phyloP scores from a whole-genome alignment of 2,888 invertebrate genomes.

The Sialis lutaria region DNA sequence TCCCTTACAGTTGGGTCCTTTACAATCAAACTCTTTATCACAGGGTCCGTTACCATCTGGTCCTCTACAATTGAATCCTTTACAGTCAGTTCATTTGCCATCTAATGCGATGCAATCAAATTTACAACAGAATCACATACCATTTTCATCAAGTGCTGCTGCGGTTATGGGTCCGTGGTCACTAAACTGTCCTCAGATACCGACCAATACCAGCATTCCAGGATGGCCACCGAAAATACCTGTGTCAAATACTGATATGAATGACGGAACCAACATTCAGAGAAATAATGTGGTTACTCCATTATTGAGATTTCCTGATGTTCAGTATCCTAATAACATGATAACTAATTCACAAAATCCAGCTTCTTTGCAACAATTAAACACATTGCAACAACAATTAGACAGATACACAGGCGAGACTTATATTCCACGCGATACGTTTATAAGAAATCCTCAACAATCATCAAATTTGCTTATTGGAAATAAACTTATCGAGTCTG shows the following conservation, averaged over 20 bases:
- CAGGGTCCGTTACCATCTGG: conserved; percentile 7
- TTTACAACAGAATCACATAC: conserved; percentile 14
- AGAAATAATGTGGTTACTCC: neutral
- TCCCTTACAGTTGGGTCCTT: conserved; percentile 8
- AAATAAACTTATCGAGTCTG: conserved; percentile 12
- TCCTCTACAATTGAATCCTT: conserved; percentile 8
- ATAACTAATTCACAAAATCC: conserved; percentile 2
- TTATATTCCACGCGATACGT: conserved; percentile 20
- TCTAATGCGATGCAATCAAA: conserved; percentile 10
- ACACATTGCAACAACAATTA: neutral
- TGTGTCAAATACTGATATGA: neutral
- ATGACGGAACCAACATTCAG: no score
- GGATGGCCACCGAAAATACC: conserved; percentile 3
- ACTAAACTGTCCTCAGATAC: neutral
- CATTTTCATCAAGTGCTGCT: conserved; percentile 10
- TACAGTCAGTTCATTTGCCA: conserved; percentile 9
- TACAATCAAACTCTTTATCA: conserved; percentile 10
- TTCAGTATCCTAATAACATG: conserved; percentile 4
- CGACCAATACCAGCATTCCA: neutral
- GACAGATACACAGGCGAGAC: conserved; percentile 18
- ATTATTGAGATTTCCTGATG: conserved; percentile 6
- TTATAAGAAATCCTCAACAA: conserved; percentile 12
- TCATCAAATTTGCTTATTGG: conserved; percentile 12
- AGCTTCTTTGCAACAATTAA: neutral
- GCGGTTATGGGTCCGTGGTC: neutral